Evolutionary conservation across 35 echinoderm and acorn worm species (phyloP).

Genomic region (Lytechinus variegatus): DNA sequence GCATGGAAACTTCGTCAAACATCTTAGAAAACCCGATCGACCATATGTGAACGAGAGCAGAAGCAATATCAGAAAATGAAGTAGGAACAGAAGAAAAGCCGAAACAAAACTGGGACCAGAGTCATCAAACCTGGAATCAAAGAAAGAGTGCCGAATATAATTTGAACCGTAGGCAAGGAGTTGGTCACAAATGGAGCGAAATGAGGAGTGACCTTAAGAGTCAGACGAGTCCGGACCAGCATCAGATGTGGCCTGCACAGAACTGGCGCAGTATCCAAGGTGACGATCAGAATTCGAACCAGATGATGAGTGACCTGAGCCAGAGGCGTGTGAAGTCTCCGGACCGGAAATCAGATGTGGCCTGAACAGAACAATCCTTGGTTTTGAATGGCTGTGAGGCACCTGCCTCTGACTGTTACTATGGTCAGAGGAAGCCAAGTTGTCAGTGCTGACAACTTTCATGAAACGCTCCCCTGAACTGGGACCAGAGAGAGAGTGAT

Average conservation of each 20-base stretch:
- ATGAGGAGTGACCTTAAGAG: neutral
- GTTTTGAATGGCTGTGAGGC: too few species aligned
- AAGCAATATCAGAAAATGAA: neutral
- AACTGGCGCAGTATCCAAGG: neutral
- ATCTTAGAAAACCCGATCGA: neutral
- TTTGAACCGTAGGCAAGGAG: neutral
- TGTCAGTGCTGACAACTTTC: too few species aligned
- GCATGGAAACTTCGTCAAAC: neutral
- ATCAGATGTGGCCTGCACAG: neutral
- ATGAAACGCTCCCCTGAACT: too few species aligned
- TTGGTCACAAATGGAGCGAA: neutral
- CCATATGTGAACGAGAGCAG: neutral
- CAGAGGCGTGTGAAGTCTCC: too few species aligned
- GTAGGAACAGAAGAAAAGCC: neutral
- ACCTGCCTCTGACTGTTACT: too few species aligned
- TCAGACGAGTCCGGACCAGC: neutral
- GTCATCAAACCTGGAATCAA: neutral
- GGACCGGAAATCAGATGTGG: too few species aligned
- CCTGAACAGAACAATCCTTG: neutral
- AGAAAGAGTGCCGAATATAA: too few species aligned
- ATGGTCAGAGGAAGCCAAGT: too few species aligned
- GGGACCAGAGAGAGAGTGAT: too few species aligned
- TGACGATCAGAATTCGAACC: neutral
- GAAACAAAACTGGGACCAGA: neutral
- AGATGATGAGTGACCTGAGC: neutral